Conservation (phyloP, 2,888 invertebrate genomes). For the Entomobrya multifasciata region DNA sequence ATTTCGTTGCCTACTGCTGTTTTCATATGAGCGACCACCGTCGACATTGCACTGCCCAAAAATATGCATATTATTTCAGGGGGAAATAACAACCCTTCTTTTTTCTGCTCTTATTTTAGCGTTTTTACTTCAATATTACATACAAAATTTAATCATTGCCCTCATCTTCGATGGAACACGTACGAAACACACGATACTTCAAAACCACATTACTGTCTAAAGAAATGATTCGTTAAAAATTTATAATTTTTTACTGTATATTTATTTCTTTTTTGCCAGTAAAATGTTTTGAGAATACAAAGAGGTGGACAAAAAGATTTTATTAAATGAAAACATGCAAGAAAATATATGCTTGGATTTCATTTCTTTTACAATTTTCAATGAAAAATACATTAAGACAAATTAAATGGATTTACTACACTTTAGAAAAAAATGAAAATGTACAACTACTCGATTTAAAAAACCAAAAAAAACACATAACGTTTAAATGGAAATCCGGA, state of each 20-base stretch:
- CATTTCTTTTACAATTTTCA: no score
- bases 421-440: no score
- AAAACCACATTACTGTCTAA: constrained; percentile 30
- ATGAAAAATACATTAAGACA: no score
- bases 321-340: not conserved
- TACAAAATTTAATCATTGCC: constrained; percentile 28
- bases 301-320: not conserved
- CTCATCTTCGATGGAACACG: constrained; percentile 22
- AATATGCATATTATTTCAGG: constrained; percentile 35
- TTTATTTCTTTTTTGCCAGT: not conserved
- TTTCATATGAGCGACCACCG: not conserved
- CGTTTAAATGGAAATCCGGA: no score
- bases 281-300: not conserved
- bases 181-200: constrained; percentile 50
- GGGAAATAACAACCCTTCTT: constrained; percentile 54
- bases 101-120: constrained; percentile 50
- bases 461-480: no score
- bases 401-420: no score
- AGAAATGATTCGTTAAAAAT: constrained; percentile 67
- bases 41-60: constrained; percentile 36
- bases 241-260: constrained; percentile 26
- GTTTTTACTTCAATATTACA: constrained; percentile 35
- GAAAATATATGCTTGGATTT: no score
- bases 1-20: not conserved
- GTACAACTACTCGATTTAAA: no score